A percentile compares a stretch with the other conserved stretches of the same genome.
Evolutionary conservation across 2,888 invertebrate species (phyloP).

Genomic region (Ichneumoninae sp.): DNA sequence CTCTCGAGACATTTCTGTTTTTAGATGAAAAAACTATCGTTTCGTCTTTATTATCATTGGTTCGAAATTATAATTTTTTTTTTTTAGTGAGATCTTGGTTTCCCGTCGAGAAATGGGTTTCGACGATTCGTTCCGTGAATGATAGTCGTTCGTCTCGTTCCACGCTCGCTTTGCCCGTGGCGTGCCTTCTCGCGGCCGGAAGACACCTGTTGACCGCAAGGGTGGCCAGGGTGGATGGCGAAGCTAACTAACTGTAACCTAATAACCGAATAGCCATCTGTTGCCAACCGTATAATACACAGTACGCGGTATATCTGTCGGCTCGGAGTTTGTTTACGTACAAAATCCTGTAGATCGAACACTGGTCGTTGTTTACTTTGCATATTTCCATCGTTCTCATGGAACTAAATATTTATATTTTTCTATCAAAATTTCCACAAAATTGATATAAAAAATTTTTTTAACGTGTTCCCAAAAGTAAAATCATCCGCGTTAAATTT

Average conservation of each 20-base stretch:
- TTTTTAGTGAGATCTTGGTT: constrained; percentile 27
- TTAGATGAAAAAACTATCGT: too few relatives aligned
- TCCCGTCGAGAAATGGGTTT: constrained; percentile 5
- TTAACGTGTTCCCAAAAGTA: too few relatives aligned
- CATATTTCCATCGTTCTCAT: too few relatives aligned
- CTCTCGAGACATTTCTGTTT: not conserved
- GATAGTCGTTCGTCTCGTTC: constrained; percentile 44
- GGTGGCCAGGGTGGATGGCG: constrained; percentile 64
- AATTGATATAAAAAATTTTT: too few relatives aligned
- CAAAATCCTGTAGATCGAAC: not conserved
- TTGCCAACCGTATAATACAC: constrained; percentile 43
- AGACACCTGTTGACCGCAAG: constrained; percentile 81
- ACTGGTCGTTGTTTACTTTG: not conserved
- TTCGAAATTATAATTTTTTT: not conserved
- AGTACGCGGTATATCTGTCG: constrained; percentile 16
- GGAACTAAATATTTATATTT: too few relatives aligned
- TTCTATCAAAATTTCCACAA: too few relatives aligned
- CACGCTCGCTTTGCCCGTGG: constrained; percentile 49
- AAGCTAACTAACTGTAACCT: constrained; percentile 73
- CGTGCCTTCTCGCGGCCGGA: constrained; percentile 71
- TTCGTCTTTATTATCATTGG: not conserved
- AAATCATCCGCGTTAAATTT: too few relatives aligned
- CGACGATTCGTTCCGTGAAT: constrained; percentile 10
- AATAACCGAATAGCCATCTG: constrained; percentile 80
- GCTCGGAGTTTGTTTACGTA: constrained; percentile 4